Evolutionary conservation across 1,140 invertebrate species (phyloP).

Genomic region (Drusus annulatus): DNA sequence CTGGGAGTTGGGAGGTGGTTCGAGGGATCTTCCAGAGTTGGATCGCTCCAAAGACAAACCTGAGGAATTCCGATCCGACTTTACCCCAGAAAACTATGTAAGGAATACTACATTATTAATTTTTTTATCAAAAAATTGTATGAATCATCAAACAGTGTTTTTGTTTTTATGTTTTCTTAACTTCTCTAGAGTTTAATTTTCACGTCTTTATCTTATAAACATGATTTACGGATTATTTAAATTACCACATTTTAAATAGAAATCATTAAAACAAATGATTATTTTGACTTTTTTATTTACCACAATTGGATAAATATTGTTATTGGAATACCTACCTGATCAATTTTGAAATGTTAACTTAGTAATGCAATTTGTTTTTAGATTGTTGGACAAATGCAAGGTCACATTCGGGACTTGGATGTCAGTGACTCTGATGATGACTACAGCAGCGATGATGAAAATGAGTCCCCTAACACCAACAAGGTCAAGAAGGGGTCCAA

Average conservation of each 20-base stretch:
- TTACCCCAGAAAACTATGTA: constrained; percentile 78
- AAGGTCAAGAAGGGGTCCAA: constrained; percentile 69
- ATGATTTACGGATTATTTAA: too few relatives aligned
- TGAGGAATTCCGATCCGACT: constrained; percentile 74
- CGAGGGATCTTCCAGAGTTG: constrained; percentile 83
- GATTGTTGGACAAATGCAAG: constrained; percentile 88
- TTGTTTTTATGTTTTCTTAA: too few relatives aligned
- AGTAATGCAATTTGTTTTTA: too few relatives aligned
- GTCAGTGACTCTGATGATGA: constrained; percentile 74
- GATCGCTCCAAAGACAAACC: constrained; percentile 89
- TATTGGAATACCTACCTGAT: too few relatives aligned
- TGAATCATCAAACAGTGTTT: too few relatives aligned
- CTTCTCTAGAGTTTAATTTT: too few relatives aligned
- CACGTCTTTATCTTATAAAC: too few relatives aligned
- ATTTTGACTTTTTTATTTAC: too few relatives aligned
- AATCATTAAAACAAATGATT: too few relatives aligned
- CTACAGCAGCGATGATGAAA: constrained; percentile 73
- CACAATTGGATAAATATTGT: too few relatives aligned
- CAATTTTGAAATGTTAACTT: too few relatives aligned
- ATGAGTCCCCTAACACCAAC: constrained; percentile 64
- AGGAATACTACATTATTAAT: constrained; percentile 50
- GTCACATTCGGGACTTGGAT: constrained; percentile 79
- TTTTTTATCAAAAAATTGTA: not conserved
- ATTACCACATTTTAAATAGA: too few relatives aligned
- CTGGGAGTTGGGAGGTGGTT: constrained; percentile 89